Evolutionary conservation across 30 jellyfish, hydroid and myxozoan genomes (phyloP).

Genomic region (Aurelia aurita complex sp. Pacific): DNA sequence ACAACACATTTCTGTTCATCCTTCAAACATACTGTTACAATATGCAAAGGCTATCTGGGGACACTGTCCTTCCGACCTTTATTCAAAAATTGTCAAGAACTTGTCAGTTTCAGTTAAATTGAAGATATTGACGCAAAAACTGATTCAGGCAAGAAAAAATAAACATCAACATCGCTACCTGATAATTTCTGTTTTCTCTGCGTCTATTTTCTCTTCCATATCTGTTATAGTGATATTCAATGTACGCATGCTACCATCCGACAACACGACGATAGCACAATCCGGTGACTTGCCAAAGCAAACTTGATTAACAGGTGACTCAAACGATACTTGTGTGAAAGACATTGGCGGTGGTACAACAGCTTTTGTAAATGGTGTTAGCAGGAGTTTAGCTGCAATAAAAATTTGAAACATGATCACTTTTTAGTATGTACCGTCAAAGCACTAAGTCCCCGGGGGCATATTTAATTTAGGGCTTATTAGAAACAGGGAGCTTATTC

Average conservation of each 20-base stretch:
- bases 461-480: too few species aligned
- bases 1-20: too few species aligned
- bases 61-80: too few species aligned
- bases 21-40: too few species aligned
- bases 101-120: too few species aligned
- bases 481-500: too few species aligned
- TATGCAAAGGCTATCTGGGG: too few species aligned
- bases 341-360: conserved; percentile 99
- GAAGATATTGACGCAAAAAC: too few species aligned
- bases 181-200: not conserved
- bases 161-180: conserved; percentile 1
- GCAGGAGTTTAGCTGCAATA: conserved; percentile 58
- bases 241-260: conserved; percentile 32
- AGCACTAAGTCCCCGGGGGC: too few species aligned
- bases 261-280: conserved; percentile 13
- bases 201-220: conserved; percentile 12
- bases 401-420: not conserved
- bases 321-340: conserved; percentile 25
- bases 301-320: conserved; percentile 70
- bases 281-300: conserved; percentile 62
- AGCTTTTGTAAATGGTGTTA: conserved; percentile 84
- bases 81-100: too few species aligned
- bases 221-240: not conserved
- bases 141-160: too few species aligned
- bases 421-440: too few species aligned